Percentiles rank a stretch among this genome's conserved stretches.
phyloP scores from a whole-genome alignment of 2,113 vertebrate species.

The Callionymus lyra region DNA sequence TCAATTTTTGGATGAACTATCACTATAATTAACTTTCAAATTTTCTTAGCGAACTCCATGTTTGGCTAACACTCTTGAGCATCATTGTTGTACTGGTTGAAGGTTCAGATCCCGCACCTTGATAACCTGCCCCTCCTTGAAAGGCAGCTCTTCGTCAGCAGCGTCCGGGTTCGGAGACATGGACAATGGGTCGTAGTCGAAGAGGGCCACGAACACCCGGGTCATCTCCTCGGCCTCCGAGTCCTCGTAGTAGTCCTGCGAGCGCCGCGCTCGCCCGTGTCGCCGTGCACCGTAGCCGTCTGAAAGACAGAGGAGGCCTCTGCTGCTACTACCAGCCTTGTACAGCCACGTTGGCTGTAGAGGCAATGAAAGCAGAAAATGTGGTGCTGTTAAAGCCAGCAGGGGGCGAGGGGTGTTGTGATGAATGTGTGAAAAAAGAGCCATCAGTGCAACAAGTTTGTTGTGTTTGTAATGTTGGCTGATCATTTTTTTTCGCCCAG shows the following conservation, averaged over 20 bases:
- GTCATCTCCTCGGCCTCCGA: conserved; percentile 80
- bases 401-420: conserved; percentile 40
- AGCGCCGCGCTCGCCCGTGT: conserved; percentile 65
- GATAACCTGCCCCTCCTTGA: conserved; percentile 95
- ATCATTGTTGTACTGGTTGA: too few species aligned
- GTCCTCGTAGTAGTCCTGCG: conserved; percentile 82
- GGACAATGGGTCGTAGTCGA: conserved; percentile 90
- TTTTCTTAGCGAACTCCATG: too few species aligned
- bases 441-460: conserved; percentile 2
- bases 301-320: conserved; percentile 63
- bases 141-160: conserved; percentile 89
- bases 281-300: conserved; percentile 73
- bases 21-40: too few species aligned
- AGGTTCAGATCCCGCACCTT: conserved; percentile 68
- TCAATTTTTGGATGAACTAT: too few species aligned
- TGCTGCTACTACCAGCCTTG: conserved; percentile 59
- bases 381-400: conserved; percentile 50
- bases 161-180: conserved; percentile 98
- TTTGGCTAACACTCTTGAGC: too few species aligned
- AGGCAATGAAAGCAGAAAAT: conserved; percentile 52
- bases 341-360: conserved; percentile 47
- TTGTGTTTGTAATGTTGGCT: background rate
- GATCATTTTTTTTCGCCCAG: background rate
- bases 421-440: conserved; percentile 57
- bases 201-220: conserved; percentile 90